Conservation (phyloP, 2,888 invertebrate species). For the Amphipyra tragopoginis region DNA sequence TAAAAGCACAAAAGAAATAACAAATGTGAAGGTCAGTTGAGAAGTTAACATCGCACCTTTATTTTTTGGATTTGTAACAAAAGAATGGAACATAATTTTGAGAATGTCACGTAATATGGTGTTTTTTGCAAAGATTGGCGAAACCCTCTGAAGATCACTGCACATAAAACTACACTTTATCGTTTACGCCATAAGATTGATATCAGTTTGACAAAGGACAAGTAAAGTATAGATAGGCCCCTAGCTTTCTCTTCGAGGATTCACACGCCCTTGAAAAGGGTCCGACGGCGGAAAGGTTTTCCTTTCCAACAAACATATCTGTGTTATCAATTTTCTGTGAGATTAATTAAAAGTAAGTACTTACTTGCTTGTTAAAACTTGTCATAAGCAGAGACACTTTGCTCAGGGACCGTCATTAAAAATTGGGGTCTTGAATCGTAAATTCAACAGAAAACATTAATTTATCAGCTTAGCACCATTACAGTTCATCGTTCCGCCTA, state of each 20-base stretch:
- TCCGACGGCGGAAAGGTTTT: conserved; percentile 53
- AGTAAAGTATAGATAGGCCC: conserved; percentile 30
- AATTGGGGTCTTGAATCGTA: no score
- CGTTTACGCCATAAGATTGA: background rate
- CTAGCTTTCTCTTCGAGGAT: conserved; percentile 36
- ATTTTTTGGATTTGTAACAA: conserved; percentile 56
- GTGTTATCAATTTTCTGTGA: conserved; percentile 31
- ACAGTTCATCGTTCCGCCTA: no score
- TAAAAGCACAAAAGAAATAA: conserved; percentile 57
- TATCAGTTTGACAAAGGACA: conserved; percentile 1
- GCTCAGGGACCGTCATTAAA: background rate
- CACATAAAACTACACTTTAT: conserved; percentile 38
- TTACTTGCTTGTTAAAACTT: background rate
- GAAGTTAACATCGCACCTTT: conserved; percentile 57
- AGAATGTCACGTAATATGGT: conserved; percentile 56
- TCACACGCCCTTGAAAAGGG: conserved; percentile 52
- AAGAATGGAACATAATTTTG: conserved; percentile 57
- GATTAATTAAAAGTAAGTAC: conserved; percentile 41
- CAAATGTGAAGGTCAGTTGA: conserved; percentile 54
- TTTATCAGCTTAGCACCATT: no score
- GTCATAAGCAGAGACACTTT: background rate
- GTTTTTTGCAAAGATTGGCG: conserved; percentile 53
- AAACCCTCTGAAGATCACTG: conserved; percentile 16
- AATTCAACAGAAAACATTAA: no score
- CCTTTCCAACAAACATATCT: conserved; percentile 42